phyloP scores from a whole-genome alignment of 2,797 vertebrate species.

The Manis pentadactyla region DNA sequence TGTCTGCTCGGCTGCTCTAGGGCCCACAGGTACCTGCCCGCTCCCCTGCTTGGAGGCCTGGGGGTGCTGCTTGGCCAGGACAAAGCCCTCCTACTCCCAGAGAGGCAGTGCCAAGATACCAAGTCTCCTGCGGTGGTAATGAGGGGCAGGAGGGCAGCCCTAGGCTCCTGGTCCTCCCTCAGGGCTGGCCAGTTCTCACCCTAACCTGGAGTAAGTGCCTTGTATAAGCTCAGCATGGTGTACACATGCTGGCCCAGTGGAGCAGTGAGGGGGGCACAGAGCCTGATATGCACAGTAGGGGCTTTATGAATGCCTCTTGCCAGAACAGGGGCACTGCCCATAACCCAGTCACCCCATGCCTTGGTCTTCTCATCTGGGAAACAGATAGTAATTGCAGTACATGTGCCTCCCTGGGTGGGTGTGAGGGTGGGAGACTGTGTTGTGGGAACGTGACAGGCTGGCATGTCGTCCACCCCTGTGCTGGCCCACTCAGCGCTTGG shows the following conservation, averaged over 20 bases:
- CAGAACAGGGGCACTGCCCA: rapidly evolving
- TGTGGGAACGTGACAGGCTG: rapidly evolving
- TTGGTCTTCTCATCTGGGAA: not conserved
- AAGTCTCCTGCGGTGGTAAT: rapidly evolving
- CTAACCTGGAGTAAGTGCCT: no score
- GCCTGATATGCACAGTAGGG: not conserved
- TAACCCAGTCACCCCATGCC: rapidly evolving
- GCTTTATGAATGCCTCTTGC: not conserved
- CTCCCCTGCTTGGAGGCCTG: not conserved
- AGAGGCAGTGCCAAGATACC: not conserved
- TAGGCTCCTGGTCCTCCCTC: not conserved
- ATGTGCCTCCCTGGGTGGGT: rapidly evolving
- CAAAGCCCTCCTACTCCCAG: not conserved
- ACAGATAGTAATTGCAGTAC: rapidly evolving
- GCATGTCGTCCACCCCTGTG: rapidly evolving
- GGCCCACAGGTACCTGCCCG: not conserved
- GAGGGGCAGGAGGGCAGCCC: rapidly evolving
- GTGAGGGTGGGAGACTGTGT: rapidly evolving
- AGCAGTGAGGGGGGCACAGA: not conserved
- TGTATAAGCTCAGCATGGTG: rapidly evolving
- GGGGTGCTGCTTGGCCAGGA: not conserved
- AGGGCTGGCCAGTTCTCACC: not conserved
- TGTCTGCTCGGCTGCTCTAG: not conserved
- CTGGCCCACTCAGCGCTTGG: not conserved
- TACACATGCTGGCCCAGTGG: rapidly evolving